Conservation (phyloP, 2,888 invertebrate species). For the Phasia obesa region DNA sequence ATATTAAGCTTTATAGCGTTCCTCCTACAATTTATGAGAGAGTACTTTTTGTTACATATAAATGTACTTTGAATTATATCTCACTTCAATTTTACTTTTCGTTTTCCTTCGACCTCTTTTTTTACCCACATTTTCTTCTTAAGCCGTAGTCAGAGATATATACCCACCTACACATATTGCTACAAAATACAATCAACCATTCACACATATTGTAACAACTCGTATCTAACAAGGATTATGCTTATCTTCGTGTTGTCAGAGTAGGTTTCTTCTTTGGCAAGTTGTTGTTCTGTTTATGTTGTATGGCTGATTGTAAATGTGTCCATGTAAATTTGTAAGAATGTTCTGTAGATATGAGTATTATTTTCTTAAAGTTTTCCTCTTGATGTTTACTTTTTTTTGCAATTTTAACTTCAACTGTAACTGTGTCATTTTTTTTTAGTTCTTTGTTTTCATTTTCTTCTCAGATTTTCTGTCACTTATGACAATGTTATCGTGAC, state of each 20-base stretch:
- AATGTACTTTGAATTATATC: slow-evolving; percentile 46
- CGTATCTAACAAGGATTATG: slow-evolving; percentile 69
- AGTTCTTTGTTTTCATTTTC: not conserved
- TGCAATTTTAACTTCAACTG: slow-evolving; percentile 39
- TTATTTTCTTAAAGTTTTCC: slow-evolving; percentile 45
- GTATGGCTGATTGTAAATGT: slow-evolving; percentile 31
- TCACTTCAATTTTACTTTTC: slow-evolving; percentile 34
- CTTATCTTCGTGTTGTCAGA: slow-evolving; percentile 71
- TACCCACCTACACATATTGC: slow-evolving; percentile 10
- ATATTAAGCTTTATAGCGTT: slow-evolving; percentile 46
- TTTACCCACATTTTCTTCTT: slow-evolving; percentile 11
- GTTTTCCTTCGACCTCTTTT: not conserved
- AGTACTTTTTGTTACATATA: slow-evolving; percentile 3
- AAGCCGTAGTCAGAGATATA: slow-evolving; percentile 33
- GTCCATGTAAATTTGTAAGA: slow-evolving; percentile 7
- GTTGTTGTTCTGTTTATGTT: slow-evolving; percentile 12
- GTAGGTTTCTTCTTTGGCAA: slow-evolving; percentile 28
- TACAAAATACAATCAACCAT: slow-evolving; percentile 1
- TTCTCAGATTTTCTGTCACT: slow-evolving; percentile 25
- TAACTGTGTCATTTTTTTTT: slow-evolving; percentile 59
- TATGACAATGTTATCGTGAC: slow-evolving; percentile 38
- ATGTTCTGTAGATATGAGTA: slow-evolving; percentile 37
- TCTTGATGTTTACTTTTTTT: slow-evolving; percentile 33
- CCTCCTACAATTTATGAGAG: slow-evolving; percentile 40
- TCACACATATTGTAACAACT: slow-evolving; percentile 21